phyloP scores from a whole-genome alignment of 2,113 vertebrate genomes.

The Ginglymostoma cirratum region DNA sequence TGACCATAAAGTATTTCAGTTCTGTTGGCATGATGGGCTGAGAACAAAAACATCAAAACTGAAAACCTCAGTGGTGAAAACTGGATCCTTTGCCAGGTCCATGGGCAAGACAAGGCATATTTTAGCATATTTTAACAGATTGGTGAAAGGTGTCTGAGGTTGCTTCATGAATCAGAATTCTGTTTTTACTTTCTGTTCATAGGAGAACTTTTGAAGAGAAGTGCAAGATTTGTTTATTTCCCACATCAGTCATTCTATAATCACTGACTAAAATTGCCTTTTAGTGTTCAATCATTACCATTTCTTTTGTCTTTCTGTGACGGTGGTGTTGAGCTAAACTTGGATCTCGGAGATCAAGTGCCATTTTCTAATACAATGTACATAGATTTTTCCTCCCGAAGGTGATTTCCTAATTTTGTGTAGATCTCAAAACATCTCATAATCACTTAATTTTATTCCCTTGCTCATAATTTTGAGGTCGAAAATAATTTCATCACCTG shows the following conservation, averaged over 20 bases:
- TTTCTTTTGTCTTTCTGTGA: not conserved
- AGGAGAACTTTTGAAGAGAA: not conserved
- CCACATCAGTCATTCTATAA: not conserved
- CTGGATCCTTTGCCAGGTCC: not conserved
- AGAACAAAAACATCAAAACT: not conserved
- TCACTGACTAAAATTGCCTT: not conserved
- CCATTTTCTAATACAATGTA: not conserved
- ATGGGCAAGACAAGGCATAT: not conserved
- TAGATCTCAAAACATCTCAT: not conserved
- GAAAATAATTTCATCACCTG: not conserved
- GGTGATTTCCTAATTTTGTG: not conserved
- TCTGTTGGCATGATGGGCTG: not conserved
- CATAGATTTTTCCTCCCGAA: not conserved
- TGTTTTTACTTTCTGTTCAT: not conserved
- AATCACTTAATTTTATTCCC: not conserved
- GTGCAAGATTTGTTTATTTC: not conserved
- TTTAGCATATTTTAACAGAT: not conserved
- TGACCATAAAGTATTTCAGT: not conserved
- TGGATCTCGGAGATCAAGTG: not conserved
- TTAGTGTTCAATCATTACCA: not conserved
- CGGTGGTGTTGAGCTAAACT: not conserved
- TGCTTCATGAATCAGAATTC: not conserved
- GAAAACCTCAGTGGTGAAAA: not conserved
- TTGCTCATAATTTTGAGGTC: not conserved
- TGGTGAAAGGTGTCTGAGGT: not conserved